Conservation (phyloP, 2,888 invertebrate species). For the Limnephilus rhombicus region DNA sequence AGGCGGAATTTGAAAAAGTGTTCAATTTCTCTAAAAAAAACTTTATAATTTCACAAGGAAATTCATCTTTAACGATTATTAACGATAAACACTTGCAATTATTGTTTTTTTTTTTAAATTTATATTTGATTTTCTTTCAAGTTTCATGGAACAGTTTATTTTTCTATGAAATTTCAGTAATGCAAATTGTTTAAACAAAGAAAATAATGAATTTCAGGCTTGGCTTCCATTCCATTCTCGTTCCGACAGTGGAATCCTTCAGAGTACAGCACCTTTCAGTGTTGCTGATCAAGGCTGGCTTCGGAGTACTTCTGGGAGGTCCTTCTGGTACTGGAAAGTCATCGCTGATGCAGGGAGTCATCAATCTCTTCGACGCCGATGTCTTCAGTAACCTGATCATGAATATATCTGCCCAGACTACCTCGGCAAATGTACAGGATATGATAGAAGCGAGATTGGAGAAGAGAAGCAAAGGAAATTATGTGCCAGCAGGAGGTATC, state of each 20-base stretch:
- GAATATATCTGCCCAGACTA: conserved; percentile 94
- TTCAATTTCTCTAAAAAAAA: too few species aligned
- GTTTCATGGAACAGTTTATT: neutral
- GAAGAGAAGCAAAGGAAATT: conserved; percentile 91
- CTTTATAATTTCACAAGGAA: too few species aligned
- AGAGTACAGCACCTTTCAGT: conserved; percentile 87
- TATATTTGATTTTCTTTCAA: neutral
- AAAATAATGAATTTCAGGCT: conserved; percentile 73
- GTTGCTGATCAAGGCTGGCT: conserved; percentile 80
- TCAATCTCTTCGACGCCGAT: conserved; percentile 78
- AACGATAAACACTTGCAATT: neutral
- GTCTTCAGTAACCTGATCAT: conserved; percentile 84
- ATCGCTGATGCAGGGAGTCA: conserved; percentile 84
- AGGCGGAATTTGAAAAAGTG: too few species aligned
- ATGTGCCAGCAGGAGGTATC: conserved; percentile 85
- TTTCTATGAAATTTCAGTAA: neutral
- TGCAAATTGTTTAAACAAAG: conserved; percentile 5
- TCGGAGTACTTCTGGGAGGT: conserved; percentile 88
- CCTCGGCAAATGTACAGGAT: conserved; percentile 90
- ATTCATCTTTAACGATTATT: too few species aligned
- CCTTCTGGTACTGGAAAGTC: conserved; percentile 94
- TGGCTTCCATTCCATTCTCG: conserved; percentile 90
- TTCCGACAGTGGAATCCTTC: conserved; percentile 93
- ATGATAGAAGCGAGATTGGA: conserved; percentile 91
- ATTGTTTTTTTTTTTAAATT: too few species aligned